phyloP scores from a whole-genome alignment of 2,797 vertebrate species.

The Alfaro cultratus region DNA sequence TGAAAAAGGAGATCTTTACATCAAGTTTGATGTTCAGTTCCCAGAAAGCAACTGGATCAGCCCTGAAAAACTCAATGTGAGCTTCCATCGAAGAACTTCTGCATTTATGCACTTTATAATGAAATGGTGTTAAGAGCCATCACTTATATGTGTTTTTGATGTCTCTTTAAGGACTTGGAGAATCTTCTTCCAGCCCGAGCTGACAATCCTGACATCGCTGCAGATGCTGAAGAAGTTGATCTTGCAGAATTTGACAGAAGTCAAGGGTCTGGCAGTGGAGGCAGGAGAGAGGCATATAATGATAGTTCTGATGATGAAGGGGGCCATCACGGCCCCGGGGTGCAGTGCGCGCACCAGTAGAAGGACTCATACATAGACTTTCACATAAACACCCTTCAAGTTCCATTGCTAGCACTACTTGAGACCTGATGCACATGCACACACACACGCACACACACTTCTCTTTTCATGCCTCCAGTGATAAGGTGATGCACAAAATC shows the following conservation, averaged over 20 bases:
- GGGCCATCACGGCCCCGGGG: slow-evolving; percentile 94
- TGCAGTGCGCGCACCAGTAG: slow-evolving; percentile 99
- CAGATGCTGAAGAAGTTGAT: slow-evolving; percentile 96
- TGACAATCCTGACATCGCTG: slow-evolving; percentile 88
- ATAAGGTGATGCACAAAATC: slow-evolving; percentile 48
- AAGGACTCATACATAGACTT: slow-evolving; percentile 61
- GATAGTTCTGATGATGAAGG: slow-evolving; percentile 98
- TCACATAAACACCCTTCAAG: slow-evolving; percentile 57
- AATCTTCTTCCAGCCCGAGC: slow-evolving; percentile 94
- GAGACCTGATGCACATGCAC: slow-evolving; percentile 55
- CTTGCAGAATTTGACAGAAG: slow-evolving; percentile 94
- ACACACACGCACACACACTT: slow-evolving; percentile 40
- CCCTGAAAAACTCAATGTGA: slow-evolving; percentile 94
- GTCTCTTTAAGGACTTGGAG: slow-evolving; percentile 89
- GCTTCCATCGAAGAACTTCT: slow-evolving; percentile 24
- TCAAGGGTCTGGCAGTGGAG: slow-evolving; percentile 89
- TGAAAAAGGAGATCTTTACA: slow-evolving; percentile 97
- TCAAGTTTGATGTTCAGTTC: slow-evolving; percentile 98
- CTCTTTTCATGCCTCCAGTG: slow-evolving; percentile 49
- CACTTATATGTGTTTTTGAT: background rate
- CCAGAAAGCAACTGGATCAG: slow-evolving; percentile 99
- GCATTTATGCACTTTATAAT: background rate
- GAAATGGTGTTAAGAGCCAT: background rate
- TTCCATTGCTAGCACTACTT: slow-evolving; percentile 64
- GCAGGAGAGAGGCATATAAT: slow-evolving; percentile 94